phyloP scores from a whole-genome alignment of 2,888 invertebrate genomes.

The Ptychoptera contaminata region DNA sequence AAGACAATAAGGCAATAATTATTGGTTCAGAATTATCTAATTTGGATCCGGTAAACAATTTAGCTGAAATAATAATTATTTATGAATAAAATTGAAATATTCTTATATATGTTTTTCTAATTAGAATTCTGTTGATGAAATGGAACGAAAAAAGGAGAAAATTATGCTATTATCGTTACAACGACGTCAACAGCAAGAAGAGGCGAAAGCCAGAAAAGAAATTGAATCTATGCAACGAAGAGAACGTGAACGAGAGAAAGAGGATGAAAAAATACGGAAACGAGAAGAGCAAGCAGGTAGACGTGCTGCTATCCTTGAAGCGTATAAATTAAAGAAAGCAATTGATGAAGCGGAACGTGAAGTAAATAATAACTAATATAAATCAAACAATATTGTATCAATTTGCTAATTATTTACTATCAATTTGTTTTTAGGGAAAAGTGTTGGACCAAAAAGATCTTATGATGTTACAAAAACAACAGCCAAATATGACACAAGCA shows the following conservation, averaged over 20 bases:
- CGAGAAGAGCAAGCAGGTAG: slow-evolving; percentile 73
- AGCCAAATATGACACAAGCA: slow-evolving; percentile 24
- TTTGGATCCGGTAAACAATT: slow-evolving; percentile 46
- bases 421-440: slow-evolving; percentile 45
- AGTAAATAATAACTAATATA: slow-evolving; percentile 28
- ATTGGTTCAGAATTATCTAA: slow-evolving; percentile 50
- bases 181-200: slow-evolving; percentile 81
- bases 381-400: background rate
- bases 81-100: background rate
- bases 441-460: slow-evolving; percentile 54
- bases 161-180: slow-evolving; percentile 81
- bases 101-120: background rate
- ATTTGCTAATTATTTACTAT: background rate
- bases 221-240: slow-evolving; percentile 58
- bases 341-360: slow-evolving; percentile 82
- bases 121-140: slow-evolving; percentile 72
- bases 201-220: slow-evolving; percentile 69
- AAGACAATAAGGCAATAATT: slow-evolving; percentile 38
- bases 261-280: slow-evolving; percentile 58
- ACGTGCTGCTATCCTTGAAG: slow-evolving; percentile 75
- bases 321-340: slow-evolving; percentile 85
- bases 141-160: slow-evolving; percentile 83
- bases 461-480: slow-evolving; percentile 39
- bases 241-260: slow-evolving; percentile 59
- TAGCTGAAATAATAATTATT: background rate